Base-by-base conservation (phyloP, 2,113 vertebrate genomes). In the Orycteropus afer region DNA sequence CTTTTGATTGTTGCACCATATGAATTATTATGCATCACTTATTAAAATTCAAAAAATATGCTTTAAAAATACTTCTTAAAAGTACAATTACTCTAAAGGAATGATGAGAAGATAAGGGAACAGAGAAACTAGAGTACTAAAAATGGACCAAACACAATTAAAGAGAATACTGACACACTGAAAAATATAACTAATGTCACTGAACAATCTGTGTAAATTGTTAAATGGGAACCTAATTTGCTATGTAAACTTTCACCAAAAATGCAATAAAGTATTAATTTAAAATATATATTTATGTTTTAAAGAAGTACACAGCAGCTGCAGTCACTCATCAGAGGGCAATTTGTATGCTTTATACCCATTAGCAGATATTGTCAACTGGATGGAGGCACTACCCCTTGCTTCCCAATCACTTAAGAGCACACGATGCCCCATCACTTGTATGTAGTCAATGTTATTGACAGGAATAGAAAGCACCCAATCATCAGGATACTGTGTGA, bases 21-120 rank as follows among this genome's bases (percentile, higher is more conserved):
- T 67, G 7, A 83, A 86, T 73, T 87, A 63, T 32, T 61, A 78
- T 14, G 37, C 67, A 87, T 67, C 29, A n/a, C 63, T 67, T 67
- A 61, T 37, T 69, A n/a, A 69, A 37, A 12, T 61, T 84, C 18
- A 80, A 95, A 95, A 93, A 53, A 53, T 42, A 86, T 55, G 65
- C 59, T 18, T 57, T 76, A 37, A 13, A 80, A 89, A 55, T n/a
- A 53, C n/a, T 79, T 29, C n/a, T 63, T 29, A 32, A 53, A 69
- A 69, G n/a, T n/a, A 37, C n/a, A 69, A 69, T 69, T 20, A 69
- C 67, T 20, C 67, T 34, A 71, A 71, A 3, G 10, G 3, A 20
- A 40, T 40, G 37, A 40, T 22, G 37, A 40, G 37, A 40, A 20
- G 22, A 23, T 57, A 57, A 57, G n/a, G 67, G 10, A n/a, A n/a